Percentiles rank a stretch among this genome's conserved stretches.
Conservation (phyloP, 2,113 vertebrate species). For the Eonycteris spelaea region DNA sequence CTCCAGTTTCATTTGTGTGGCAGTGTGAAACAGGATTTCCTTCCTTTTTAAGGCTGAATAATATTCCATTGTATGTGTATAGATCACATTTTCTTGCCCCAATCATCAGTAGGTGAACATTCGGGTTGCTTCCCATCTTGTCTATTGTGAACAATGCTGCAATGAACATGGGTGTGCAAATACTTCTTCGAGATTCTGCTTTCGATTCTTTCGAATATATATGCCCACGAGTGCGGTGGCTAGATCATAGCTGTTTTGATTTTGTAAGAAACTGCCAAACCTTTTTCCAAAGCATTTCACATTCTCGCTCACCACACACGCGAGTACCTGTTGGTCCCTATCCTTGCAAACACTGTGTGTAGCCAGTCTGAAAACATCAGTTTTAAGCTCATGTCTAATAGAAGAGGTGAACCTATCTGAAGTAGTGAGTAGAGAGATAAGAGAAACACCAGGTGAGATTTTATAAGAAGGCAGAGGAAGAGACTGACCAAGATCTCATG, state of each 20-base stretch:
- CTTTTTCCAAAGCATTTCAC: not conserved
- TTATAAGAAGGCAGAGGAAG: not conserved
- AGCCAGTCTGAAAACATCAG: not conserved
- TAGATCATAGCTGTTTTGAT: not conserved
- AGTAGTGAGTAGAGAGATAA: not conserved
- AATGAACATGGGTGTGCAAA: not conserved
- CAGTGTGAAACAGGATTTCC: not conserved
- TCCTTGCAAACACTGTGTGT: not conserved
- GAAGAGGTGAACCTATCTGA: not conserved
- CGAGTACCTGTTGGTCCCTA: not conserved
- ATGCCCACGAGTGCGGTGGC: not conserved
- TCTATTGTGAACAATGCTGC: not conserved
- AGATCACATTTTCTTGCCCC: not conserved
- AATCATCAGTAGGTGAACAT: not conserved
- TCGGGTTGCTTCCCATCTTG: not conserved
- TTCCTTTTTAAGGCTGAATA: not conserved
- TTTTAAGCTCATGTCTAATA: not conserved
- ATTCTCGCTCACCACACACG: not conserved
- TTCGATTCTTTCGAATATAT: not conserved
- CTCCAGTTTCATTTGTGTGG: not conserved
- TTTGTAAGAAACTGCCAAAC: not conserved
- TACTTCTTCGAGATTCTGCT: not conserved
- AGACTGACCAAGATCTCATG: not conserved
- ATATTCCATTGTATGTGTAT: not conserved
- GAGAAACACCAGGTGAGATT: not conserved